Percentiles rank a stretch among this genome's conserved stretches.
phyloP scores from a whole-genome alignment of 2,888 invertebrate genomes.

The Ornithoptera alexandrae region DNA sequence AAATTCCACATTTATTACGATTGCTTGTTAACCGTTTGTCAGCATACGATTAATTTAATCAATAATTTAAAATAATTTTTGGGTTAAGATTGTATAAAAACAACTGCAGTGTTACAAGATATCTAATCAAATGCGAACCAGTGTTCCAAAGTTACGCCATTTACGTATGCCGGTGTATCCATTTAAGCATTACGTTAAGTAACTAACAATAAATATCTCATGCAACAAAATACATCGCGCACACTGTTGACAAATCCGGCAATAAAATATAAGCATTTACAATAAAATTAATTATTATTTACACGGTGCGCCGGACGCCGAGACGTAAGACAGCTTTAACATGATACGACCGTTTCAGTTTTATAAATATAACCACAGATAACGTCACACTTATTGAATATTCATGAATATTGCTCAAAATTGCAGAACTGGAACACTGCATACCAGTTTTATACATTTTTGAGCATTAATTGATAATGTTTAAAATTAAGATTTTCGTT shows the following conservation, averaged over 20 bases:
- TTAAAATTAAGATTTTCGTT: no score
- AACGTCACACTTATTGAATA: background rate
- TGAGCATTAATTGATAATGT: no score
- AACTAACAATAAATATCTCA: constrained; percentile 76
- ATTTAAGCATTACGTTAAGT: constrained; percentile 69
- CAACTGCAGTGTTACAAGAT: background rate
- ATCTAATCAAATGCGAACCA: constrained; percentile 26
- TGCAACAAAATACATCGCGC: constrained; percentile 76
- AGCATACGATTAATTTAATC: background rate
- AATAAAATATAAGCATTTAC: constrained; percentile 81
- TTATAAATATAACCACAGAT: background rate
- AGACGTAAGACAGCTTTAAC: constrained; percentile 42
- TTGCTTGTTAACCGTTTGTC: background rate
- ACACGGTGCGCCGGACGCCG: constrained; percentile 73
- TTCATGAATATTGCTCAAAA: no score
- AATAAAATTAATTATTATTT: constrained; percentile 81
- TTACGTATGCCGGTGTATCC: constrained; percentile 49
- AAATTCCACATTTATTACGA: no score
- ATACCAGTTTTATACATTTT: no score
- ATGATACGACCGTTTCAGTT: constrained; percentile 45
- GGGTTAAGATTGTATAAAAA: background rate
- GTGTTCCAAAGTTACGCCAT: constrained; percentile 41
- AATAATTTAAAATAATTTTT: background rate
- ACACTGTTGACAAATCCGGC: constrained; percentile 79
- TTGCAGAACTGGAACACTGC: no score